Percentiles rank a stretch among this genome's conserved stretches.
phyloP scores from a whole-genome alignment of 2,888 invertebrate species.

The Eupithecia inturbata region DNA sequence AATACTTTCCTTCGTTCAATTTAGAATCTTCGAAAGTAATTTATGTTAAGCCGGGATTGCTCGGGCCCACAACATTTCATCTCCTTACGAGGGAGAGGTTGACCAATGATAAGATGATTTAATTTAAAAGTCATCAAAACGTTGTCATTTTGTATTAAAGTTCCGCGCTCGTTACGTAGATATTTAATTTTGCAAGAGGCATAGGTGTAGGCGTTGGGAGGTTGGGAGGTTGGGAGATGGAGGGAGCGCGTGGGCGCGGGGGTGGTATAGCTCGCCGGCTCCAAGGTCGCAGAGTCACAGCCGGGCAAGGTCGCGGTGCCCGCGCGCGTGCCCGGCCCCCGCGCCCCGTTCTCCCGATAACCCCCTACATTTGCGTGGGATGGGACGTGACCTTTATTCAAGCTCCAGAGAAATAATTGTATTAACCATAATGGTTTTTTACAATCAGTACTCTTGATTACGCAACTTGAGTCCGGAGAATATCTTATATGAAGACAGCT shows the following conservation, averaged over 20 bases:
- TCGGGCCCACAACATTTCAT: background rate
- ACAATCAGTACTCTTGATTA: conserved; percentile 47
- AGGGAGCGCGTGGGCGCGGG: conserved; percentile 59
- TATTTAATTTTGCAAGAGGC: conserved; percentile 78
- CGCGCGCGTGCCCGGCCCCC: conserved; percentile 75
- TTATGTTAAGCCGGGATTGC: background rate
- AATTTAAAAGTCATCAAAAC: conserved; percentile 22
- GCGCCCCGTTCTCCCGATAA: conserved; percentile 68
- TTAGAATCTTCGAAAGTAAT: background rate
- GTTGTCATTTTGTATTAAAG: conserved; percentile 52
- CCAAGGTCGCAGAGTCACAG: conserved; percentile 84
- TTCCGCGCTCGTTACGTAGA: conserved; percentile 57
- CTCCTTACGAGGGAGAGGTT: background rate
- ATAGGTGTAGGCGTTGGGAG: conserved; percentile 62
- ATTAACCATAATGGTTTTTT: conserved; percentile 72
- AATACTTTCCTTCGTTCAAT: background rate
- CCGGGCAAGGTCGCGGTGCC: conserved; percentile 83
- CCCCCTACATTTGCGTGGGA: conserved; percentile 80
- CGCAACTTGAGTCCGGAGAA: background rate
- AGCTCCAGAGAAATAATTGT: conserved; percentile 80
- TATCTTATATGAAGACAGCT: background rate
- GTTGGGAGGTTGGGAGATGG: conserved; percentile 52
- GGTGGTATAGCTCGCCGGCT: conserved; percentile 63
- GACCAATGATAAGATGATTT: conserved; percentile 10
- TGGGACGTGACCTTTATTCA: conserved; percentile 83